phyloP scores from a whole-genome alignment of 1,140 invertebrate species.

The Drosophila tani region DNA sequence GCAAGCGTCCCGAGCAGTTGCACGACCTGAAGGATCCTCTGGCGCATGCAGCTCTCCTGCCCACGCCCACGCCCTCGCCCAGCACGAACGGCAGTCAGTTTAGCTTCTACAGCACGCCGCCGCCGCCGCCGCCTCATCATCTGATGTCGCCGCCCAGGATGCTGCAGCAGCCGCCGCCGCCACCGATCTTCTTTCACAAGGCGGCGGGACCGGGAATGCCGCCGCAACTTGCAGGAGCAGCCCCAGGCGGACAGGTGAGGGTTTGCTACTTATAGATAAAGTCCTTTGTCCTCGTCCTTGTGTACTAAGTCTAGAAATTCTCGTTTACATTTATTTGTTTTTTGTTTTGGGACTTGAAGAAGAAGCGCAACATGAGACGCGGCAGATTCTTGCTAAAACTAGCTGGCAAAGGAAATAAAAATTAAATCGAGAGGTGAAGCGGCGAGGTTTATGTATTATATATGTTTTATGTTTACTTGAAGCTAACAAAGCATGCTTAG shows the following conservation, averaged over 20 bases:
- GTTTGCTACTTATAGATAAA: neutral
- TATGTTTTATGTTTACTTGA: neutral
- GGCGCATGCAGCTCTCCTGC: slow-evolving; percentile 37
- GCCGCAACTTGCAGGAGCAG: slow-evolving; percentile 1
- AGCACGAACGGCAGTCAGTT: slow-evolving; percentile 56
- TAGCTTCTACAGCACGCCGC: slow-evolving; percentile 35
- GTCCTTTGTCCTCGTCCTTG: neutral
- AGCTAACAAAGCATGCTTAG: neutral
- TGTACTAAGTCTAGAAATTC: neutral
- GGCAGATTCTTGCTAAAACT: neutral
- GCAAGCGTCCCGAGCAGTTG: slow-evolving; percentile 64
- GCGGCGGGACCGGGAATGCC: slow-evolving; percentile 18
- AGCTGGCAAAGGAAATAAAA: neutral
- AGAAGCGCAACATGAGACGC: neutral
- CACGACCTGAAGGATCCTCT: slow-evolving; percentile 42
- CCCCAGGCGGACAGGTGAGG: slow-evolving; percentile 32
- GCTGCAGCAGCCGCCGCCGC: slow-evolving; percentile 25
- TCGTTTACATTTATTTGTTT: neutral
- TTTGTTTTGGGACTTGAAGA: neutral
- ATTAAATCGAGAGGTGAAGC: neutral
- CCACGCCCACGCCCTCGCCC: slow-evolving; percentile 62
- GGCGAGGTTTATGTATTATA: neutral
- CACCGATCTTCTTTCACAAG: slow-evolving; percentile 57
- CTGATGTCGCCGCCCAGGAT: slow-evolving; percentile 21
- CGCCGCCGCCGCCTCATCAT: slow-evolving; percentile 15